phyloP scores from a whole-genome alignment of 2,888 invertebrate genomes.

The Caenorhabditis sp. region DNA sequence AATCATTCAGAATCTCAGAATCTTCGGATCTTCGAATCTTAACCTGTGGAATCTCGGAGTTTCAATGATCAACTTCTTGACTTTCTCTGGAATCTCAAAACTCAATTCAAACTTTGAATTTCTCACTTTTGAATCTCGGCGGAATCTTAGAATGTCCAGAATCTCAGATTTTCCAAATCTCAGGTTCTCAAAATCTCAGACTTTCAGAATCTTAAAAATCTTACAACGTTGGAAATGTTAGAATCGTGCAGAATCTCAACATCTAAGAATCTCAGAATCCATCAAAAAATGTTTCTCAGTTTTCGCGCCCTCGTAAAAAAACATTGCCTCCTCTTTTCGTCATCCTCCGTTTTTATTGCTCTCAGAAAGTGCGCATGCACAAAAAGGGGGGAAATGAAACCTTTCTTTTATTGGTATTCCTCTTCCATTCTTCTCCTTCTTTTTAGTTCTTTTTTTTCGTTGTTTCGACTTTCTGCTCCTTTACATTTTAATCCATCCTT shows the following conservation, averaged over 20 bases:
- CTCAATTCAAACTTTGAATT: no score
- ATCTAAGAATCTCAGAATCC: not conserved
- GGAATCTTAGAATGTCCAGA: not conserved
- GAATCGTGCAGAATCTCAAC: no score
- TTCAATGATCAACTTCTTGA: no score
- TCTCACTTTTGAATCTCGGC: not conserved
- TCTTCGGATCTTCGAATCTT: no score
- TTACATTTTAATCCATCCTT: slow-evolving; percentile 26
- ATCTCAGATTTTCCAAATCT: not conserved
- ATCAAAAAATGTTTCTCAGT: not conserved
- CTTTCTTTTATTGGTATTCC: slow-evolving; percentile 23
- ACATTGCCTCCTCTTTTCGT: not conserved
- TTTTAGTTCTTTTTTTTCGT: not conserved
- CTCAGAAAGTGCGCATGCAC: not conserved
- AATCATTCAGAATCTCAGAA: no score
- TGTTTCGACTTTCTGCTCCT: not conserved
- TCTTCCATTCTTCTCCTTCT: not conserved
- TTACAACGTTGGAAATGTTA: not conserved
- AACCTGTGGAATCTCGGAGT: no score
- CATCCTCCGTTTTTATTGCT: slow-evolving; percentile 16
- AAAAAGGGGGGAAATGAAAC: slow-evolving; percentile 24
- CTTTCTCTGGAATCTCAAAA: no score
- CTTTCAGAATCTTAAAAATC: not conserved
- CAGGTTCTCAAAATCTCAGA: not conserved
- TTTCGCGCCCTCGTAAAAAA: not conserved